Base-by-base conservation (phyloP, 2,797 vertebrate species). In the Tenualosa ilisha region DNA sequence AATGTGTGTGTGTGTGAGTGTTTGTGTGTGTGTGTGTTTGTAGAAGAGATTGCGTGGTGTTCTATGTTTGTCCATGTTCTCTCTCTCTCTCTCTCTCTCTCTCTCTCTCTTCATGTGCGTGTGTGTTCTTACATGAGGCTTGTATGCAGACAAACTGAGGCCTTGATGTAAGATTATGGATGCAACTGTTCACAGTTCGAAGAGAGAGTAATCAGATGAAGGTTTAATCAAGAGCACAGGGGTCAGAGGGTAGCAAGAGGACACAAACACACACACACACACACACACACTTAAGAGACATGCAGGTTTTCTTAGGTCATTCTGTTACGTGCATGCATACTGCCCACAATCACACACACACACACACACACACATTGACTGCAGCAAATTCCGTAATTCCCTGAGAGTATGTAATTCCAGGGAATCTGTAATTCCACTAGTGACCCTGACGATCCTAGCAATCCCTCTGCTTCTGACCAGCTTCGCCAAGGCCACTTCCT, bases 401-500 rank as follows among this genome's bases (percentile, higher is more conserved):
- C 68, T 75, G 37, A 20, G 68, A 75, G 68, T 75, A 24, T 68
- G 68, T 75, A 75, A 75, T 75, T 75, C 68, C 68, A 75, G 68
- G 31, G 37, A 75, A 17, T 75, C 68, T 75, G 31, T 75, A 37
- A 75, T 75, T 75, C 68, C 31, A 43, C 31, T 20, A 2, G 37
- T 5, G 37, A 75, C 68, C 68, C 68, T 75, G 13, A 89, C 79
- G 87, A 88, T 92, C 92, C 92, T 87, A 90, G 91, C 93, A 94
- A 93, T 95, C 93, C 93, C 90, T 91, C 86, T 91, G 89, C 93
- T 93, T 92, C 91, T 90, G 9, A 37, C 65, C 31, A 40, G 91
- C 92, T 92, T 91, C 88, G 91, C 92, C 84, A 89, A 91, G 91
- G 91, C 90, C 85, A 93, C 92, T 96, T 96, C 95, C 95, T 96